Conservation (phyloP, 2,113 vertebrate genomes). For the Seriola rivoliana region DNA sequence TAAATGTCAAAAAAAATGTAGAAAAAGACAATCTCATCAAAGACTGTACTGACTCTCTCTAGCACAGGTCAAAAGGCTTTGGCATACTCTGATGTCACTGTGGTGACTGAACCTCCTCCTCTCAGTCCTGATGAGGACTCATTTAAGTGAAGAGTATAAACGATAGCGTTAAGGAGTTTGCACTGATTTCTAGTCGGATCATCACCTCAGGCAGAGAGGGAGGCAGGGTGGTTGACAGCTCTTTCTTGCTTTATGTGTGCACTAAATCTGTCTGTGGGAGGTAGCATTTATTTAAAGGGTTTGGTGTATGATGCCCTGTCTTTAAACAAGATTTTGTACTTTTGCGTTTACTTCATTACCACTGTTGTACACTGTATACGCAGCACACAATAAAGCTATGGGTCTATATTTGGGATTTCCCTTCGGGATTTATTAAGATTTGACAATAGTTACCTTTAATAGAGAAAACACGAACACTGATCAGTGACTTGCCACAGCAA, state of each 20-base stretch:
- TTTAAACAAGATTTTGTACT: neutral
- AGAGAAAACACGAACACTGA: neutral
- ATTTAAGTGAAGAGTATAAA: constrained; percentile 46
- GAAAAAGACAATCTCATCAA: neutral
- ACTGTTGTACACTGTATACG: neutral
- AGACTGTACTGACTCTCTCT: neutral
- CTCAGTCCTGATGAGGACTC: constrained; percentile 24
- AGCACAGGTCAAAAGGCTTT: neutral
- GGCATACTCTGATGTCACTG: neutral
- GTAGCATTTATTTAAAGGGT: neutral
- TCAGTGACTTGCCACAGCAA: neutral
- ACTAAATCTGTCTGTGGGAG: neutral
- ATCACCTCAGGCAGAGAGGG: neutral
- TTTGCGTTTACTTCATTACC: neutral
- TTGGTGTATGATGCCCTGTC: neutral
- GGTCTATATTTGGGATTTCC: neutral
- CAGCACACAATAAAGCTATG: neutral
- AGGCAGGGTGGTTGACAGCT: neutral
- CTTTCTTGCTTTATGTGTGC: neutral
- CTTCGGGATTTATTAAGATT: neutral
- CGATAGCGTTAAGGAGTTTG: constrained; percentile 22
- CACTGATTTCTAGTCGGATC: constrained; percentile 37
- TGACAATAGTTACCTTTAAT: neutral
- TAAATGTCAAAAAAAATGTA: constrained; percentile 2
- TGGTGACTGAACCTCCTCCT: neutral